Evolutionary conservation across 2,113 vertebrate species (phyloP).

Genomic region (Cynopterus brachyotis): DNA sequence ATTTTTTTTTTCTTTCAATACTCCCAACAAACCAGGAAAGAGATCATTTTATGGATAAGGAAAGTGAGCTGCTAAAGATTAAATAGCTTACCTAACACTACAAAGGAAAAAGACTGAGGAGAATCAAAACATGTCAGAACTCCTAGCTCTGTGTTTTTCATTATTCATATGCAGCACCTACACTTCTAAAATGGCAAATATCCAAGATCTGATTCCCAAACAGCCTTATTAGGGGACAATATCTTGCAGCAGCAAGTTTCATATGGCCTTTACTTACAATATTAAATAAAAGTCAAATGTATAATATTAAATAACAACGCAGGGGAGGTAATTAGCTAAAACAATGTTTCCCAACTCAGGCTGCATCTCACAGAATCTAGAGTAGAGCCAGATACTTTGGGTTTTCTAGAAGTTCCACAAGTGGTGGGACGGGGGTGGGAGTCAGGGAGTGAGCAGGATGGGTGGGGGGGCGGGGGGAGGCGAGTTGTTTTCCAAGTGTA

Average conservation of each 20-base stretch:
- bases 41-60: background rate
- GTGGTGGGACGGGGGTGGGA: background rate
- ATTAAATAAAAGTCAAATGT: slow-evolving; percentile 46
- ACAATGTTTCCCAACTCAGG: background rate
- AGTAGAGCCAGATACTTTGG: background rate
- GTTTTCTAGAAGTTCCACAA: background rate
- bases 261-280: slow-evolving; percentile 14
- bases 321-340: slow-evolving; percentile 2
- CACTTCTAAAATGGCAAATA: background rate
- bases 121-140: background rate
- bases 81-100: background rate
- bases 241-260: slow-evolving; percentile 47
- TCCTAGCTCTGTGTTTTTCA: background rate
- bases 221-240: background rate
- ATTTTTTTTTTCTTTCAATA: background rate
- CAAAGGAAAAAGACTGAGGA: background rate
- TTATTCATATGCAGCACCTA: background rate
- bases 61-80: background rate
- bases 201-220: slow-evolving; percentile 27
- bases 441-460: too few relatives aligned
- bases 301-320: slow-evolving; percentile 8
- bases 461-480: fast-evolving
- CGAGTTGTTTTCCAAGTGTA: background rate
- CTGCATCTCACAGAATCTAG: background rate
- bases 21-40: background rate